These are phyloP conservation scores for Hyalella azteca DNA, from an alignment of 2,888 invertebrate species.

Conservation along the genomic window DNA sequence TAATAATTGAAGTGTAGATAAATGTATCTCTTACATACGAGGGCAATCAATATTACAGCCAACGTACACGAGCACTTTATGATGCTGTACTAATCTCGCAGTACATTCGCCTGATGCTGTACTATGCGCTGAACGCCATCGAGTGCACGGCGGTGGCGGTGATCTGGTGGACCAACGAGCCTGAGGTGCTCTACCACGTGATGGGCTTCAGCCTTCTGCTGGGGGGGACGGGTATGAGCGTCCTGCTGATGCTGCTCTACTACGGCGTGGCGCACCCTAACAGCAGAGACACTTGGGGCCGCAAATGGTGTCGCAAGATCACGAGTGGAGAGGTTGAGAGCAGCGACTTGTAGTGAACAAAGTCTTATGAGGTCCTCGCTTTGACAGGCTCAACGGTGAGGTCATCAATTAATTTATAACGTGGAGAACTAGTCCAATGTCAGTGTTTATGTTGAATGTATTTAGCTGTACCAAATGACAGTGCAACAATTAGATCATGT, in stretches of 20 bases:
- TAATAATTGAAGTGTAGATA: no score
- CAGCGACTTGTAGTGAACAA: slow-evolving; percentile 4
- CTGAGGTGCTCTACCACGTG: slow-evolving; percentile 44
- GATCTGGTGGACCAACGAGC: slow-evolving; percentile 44
- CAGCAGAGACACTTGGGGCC: slow-evolving; percentile 42
- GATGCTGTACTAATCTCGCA: no score
- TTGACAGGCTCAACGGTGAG: no score
- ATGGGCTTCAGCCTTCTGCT: slow-evolving; percentile 44
- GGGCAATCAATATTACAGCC: no score
- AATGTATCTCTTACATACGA: no score
- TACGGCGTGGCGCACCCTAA: slow-evolving; percentile 50
- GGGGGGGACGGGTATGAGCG: slow-evolving; percentile 42
- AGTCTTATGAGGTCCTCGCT: no score
- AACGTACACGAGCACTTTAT: no score
- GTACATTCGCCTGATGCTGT: slow-evolving; percentile 49
- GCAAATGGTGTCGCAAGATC: neutral
- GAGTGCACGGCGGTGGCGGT: slow-evolving; percentile 49
- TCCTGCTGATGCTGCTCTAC: slow-evolving; percentile 47
- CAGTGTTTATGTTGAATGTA: no score
- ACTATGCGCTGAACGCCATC: slow-evolving; percentile 46
- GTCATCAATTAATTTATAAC: no score
- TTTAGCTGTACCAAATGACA: no score
- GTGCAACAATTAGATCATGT: no score
- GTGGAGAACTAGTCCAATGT: no score
- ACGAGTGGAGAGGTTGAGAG: neutral